These are phyloP conservation scores for Drosophila teissieri DNA, from an alignment of 1,140 invertebrate genomes.

Conservation along the genomic window DNA sequence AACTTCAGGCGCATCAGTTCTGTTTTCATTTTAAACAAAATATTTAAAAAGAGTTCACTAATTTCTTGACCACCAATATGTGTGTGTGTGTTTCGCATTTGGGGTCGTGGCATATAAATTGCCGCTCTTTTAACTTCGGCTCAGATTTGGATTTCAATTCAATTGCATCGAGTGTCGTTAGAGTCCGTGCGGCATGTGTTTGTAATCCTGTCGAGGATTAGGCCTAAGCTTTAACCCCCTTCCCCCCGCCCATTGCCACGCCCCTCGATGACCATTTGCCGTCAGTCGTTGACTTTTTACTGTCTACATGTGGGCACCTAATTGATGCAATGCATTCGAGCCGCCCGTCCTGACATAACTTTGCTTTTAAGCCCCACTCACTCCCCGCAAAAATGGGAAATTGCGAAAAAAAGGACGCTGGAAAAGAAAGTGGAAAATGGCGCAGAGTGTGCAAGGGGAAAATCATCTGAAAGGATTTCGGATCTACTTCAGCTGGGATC, in stretches of 20 bases:
- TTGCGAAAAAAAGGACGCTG: not conserved
- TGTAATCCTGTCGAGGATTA: conserved; percentile 45
- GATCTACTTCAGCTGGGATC: not conserved
- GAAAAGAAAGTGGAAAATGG: conserved; percentile 14
- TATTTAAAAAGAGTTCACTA: not conserved
- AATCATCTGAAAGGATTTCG: not conserved
- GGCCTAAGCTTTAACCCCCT: conserved; percentile 23
- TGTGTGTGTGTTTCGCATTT: not conserved
- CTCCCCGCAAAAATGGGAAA: not conserved
- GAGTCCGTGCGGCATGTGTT: conserved; percentile 7
- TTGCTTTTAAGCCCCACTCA: conserved; percentile 41
- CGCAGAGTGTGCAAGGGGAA: not conserved
- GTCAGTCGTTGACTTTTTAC: conserved; percentile 53
- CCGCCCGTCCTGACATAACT: conserved; percentile 37
- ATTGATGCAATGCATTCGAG: conserved; percentile 52
- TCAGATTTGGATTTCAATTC: conserved; percentile 43
- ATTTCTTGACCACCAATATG: not conserved
- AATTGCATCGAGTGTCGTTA: conserved; percentile 34
- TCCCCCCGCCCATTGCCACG: not conserved
- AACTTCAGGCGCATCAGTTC: too few relatives aligned
- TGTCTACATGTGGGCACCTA: conserved; percentile 49
- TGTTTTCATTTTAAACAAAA: not conserved
- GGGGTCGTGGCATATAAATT: conserved; percentile 20
- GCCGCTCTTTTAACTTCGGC: conserved; percentile 28
- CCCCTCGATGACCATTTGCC: conserved; percentile 25